phyloP scores from a whole-genome alignment of 2,113 vertebrate genomes.

The Colinus virginianus region DNA sequence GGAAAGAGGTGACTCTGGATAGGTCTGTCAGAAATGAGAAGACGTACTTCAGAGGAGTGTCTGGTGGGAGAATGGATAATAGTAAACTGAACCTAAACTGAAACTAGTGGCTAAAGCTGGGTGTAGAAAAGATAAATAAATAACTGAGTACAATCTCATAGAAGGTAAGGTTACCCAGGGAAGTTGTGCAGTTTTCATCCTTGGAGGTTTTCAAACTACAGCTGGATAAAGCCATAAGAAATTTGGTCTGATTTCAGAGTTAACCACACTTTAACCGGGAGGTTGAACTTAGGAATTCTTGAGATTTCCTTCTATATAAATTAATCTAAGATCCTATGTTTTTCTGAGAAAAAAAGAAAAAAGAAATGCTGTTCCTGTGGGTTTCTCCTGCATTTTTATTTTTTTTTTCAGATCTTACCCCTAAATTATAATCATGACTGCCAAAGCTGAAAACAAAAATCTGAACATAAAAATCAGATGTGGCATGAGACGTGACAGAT shows the following conservation, averaged over 20 bases:
- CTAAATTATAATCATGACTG: background rate
- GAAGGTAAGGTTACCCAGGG: background rate
- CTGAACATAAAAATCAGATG: background rate
- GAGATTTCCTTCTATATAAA: background rate
- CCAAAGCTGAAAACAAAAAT: background rate
- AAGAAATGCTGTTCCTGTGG: background rate
- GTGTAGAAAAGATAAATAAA: fast-evolving
- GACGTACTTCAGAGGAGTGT: background rate
- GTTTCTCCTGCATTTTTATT: background rate
- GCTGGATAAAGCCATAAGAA: background rate
- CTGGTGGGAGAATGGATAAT: background rate
- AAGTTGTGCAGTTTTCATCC: background rate
- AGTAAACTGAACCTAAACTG: background rate
- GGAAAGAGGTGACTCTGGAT: background rate
- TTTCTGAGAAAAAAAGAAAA: background rate
- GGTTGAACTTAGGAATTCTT: background rate
- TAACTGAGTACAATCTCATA: fast-evolving
- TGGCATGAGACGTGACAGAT: background rate
- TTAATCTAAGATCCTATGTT: background rate
- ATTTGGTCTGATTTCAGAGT: background rate
- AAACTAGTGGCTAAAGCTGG: background rate
- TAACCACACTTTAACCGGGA: background rate
- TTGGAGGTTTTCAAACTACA: background rate
- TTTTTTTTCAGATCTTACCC: background rate
- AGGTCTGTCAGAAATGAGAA: background rate